Conservation (phyloP, 2,888 invertebrate species). For the Lithophane semibrunnea region DNA sequence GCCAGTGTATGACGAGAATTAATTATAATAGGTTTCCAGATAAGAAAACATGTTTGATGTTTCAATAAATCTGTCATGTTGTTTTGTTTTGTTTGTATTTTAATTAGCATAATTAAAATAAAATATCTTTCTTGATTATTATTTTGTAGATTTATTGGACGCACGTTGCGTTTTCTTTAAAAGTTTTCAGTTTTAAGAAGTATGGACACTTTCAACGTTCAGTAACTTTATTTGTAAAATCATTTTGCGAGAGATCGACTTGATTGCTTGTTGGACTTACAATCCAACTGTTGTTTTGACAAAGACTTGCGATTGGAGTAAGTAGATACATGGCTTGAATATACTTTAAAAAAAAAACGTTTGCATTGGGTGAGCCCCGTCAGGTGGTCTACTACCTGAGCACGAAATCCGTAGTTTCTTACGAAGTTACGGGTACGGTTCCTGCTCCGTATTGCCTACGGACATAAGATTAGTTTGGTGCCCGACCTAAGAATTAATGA, state of each 20-base stretch:
- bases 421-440: not conserved
- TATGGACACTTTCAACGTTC: not conserved
- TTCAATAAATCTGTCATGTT: conserved; percentile 41
- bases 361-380: too few relatives aligned
- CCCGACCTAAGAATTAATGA: not conserved
- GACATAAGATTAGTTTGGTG: not conserved
- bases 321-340: not conserved
- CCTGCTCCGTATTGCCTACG: not conserved
- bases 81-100: conserved; percentile 34
- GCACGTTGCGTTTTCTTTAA: not conserved
- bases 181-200: not conserved
- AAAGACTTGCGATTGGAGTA: not conserved
- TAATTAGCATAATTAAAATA: conserved; percentile 28
- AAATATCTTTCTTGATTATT: conserved; percentile 1
- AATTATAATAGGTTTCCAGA: conserved; percentile 43
- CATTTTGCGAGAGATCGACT: conserved; percentile 1
- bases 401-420: not conserved
- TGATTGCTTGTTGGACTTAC: conserved; percentile 11
- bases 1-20: conserved; percentile 9
- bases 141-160: not conserved
- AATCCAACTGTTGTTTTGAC: conserved; percentile 4
- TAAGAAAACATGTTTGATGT: conserved; percentile 34
- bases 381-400: not conserved
- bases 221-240: conserved; percentile 7
- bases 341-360: not conserved